Base-by-base conservation (phyloP, 2,888 invertebrate species). In the Lithophane leautieri region DNA sequence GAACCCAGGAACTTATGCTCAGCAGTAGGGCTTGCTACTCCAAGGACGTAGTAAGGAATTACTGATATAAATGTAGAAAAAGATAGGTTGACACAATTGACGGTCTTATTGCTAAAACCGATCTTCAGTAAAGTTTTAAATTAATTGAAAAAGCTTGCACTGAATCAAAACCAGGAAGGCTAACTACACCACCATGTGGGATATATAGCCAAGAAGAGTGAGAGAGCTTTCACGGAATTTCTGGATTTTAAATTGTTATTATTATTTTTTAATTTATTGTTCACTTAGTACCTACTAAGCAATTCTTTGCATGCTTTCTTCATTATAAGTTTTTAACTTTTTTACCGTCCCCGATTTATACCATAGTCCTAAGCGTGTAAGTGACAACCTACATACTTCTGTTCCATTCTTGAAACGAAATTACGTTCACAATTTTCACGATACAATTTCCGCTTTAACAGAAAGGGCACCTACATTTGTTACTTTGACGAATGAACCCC, bases 401-500 rank as follows among this genome's bases (percentile, higher is more conserved):
- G 7, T 16, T 9, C 2, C 3, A 54, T 73, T 42, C 47, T 22
- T 22, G 40, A 62, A 54, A 54, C 12, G 28, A 40, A 28, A 40
- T 60, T 25, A 56, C 12, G 12, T 40, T 19, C 11, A 50, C 12
- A 71, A 66, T 50, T 54, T 67, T 12, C n/a, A 25, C 14, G 22
- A 28, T 16, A 69, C 2, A 62, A 66, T 42, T 54, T n/a, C 16
- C 11, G 0, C 19, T 42, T n/a, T 14, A 40, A 25, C 50, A 34
- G 16, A 47, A 58, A 63, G 0, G 34, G 28, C 22, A 68, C 3
- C 4, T 8, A 11, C 2, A 68, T 75, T 58, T 56, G 34, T 71
- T 76, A 34, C 56, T 70, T 70, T 69, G 65, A 76, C 56, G 47
- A 78, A 76, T 80, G 40, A 76, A 69, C 34, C 42, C 14, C 25